A percentile compares a stretch with the other conserved stretches of the same genome.
Conservation (phyloP, 1,140 invertebrate genomes). For the Grapholita molesta region DNA sequence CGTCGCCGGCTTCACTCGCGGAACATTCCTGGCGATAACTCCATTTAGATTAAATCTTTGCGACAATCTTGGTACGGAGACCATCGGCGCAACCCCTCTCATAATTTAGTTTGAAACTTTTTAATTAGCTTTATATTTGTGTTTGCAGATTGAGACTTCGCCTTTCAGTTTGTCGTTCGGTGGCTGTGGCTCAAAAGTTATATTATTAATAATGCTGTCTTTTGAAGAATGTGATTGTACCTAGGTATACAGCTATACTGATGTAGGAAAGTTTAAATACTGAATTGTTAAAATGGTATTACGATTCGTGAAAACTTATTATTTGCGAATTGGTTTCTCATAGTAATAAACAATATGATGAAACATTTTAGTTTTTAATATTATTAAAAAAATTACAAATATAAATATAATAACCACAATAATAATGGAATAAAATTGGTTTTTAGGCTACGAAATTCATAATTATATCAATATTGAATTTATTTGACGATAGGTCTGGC, state of each 20-base stretch:
- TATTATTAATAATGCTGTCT: conserved; percentile 53
- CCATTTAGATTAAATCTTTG: conserved; percentile 68
- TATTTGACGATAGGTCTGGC: too few relatives aligned
- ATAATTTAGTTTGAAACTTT: conserved; percentile 78
- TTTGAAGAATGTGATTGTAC: background rate
- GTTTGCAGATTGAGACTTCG: conserved; percentile 75
- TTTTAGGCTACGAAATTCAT: too few relatives aligned
- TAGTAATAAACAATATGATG: background rate
- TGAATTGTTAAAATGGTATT: background rate
- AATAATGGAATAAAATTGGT: too few relatives aligned
- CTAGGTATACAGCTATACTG: background rate
- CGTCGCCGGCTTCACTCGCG: conserved; percentile 23
- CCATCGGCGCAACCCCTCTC: conserved; percentile 68
- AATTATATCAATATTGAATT: too few relatives aligned
- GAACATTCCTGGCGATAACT: conserved; percentile 54
- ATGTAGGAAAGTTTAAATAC: background rate
- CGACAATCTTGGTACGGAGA: conserved; percentile 69
- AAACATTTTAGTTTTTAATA: background rate
- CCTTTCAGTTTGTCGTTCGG: conserved; percentile 65
- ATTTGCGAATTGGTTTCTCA: background rate
- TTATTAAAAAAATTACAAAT: too few relatives aligned
- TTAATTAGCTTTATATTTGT: conserved; percentile 79
- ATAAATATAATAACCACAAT: too few relatives aligned
- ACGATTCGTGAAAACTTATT: background rate
- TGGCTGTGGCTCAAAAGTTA: conserved; percentile 60